A percentile compares a stretch with the other conserved stretches of the same genome.
Conservation (phyloP, 2,797 vertebrate species). For the Poecilia gillii region DNA sequence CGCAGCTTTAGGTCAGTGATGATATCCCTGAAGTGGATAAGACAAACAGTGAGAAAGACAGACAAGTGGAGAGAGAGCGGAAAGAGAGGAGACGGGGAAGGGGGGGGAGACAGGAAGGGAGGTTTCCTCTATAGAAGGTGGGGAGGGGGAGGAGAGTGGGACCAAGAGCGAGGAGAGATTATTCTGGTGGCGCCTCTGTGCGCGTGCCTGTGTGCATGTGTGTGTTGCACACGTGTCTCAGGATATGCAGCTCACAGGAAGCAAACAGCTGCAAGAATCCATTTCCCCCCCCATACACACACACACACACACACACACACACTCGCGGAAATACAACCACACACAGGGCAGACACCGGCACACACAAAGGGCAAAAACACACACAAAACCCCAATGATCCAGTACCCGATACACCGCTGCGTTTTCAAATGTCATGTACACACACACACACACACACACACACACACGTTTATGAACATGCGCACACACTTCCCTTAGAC, state of each 20-base stretch:
- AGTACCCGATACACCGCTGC: conserved; percentile 62
- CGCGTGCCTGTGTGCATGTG: conserved; percentile 53
- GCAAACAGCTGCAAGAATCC: conserved; percentile 80
- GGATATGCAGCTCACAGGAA: conserved; percentile 80
- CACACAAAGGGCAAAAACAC: conserved; percentile 49
- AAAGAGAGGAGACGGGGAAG: conserved; percentile 79
- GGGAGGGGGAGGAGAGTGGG: conserved; percentile 56
- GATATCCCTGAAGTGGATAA: conserved; percentile 71
- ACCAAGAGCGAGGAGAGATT: conserved; percentile 78
- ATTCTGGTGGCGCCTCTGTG: conserved; percentile 81
- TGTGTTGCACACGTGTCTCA: conserved; percentile 70
- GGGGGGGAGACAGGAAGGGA: conserved; percentile 82
- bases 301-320: not conserved
- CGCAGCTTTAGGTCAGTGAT: conserved; percentile 73
- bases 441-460: conserved; percentile 36
- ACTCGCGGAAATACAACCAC: conserved; percentile 45
- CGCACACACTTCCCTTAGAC: conserved; percentile 57
- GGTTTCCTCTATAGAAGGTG: conserved; percentile 78
- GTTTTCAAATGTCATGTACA: conserved; percentile 73
- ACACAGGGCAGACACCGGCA: conserved; percentile 42
- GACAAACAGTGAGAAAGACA: conserved; percentile 56
- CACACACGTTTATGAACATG: conserved; percentile 30
- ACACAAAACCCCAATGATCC: conserved; percentile 47
- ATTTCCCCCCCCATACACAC: conserved; percentile 50
- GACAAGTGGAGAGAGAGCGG: conserved; percentile 61